Percentiles rank a stretch among this genome's conserved stretches.
Conservation (phyloP, 2,113 vertebrate species). For the Scolopax mira region DNA sequence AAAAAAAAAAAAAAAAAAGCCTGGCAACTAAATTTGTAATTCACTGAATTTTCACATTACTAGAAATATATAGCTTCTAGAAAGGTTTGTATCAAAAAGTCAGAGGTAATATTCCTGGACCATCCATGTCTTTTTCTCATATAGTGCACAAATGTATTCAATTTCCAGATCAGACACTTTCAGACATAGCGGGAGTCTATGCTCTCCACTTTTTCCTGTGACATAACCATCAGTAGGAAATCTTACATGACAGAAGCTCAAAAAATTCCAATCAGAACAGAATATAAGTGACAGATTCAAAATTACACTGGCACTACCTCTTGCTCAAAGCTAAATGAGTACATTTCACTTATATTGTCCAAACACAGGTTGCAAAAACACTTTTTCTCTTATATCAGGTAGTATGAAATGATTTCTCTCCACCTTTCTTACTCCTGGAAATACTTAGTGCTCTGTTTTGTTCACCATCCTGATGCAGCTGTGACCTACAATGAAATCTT, state of each 20-base stretch:
- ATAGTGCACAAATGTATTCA: background rate
- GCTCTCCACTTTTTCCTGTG: background rate
- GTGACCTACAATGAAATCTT: background rate
- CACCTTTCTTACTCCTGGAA: background rate
- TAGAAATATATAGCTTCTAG: background rate
- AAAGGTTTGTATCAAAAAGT: background rate
- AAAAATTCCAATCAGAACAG: constrained; percentile 20
- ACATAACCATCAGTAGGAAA: constrained; percentile 24
- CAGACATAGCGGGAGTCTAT: background rate
- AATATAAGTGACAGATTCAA: constrained; percentile 51
- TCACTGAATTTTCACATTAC: background rate
- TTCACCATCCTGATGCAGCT: background rate
- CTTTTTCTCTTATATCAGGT: background rate
- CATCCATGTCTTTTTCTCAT: background rate
- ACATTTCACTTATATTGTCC: constrained; percentile 28
- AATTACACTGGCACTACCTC: constrained; percentile 19
- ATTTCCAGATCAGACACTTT: background rate
- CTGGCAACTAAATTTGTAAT: background rate
- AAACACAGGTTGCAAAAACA: background rate
- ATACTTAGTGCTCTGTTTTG: background rate
- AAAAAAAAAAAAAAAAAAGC: background rate
- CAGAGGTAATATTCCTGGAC: background rate
- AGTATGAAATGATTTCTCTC: background rate
- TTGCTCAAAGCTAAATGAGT: constrained; percentile 20
- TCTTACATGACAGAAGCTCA: constrained; percentile 7